Base-by-base conservation (phyloP, 2,113 vertebrate genomes). In the Ceuthmochares aereus region DNA sequence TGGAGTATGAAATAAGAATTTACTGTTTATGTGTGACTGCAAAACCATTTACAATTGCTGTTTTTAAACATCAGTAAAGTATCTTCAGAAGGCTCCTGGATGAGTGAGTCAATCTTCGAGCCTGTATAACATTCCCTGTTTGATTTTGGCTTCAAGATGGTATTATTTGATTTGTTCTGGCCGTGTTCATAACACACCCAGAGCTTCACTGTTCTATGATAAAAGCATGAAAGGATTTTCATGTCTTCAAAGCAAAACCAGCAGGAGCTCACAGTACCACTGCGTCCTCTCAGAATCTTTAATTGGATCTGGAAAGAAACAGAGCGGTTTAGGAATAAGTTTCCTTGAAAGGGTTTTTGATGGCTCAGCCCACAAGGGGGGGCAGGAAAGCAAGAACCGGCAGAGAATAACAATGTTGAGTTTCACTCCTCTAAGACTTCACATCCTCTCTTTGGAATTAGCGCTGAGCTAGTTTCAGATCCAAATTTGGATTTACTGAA, bases 201-300 rank as follows among this genome's bases (percentile, higher is more conserved):
- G 49, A 98, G 93, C 80, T 96, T 97, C 72, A 97, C 84, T 1
- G 96, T 96, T 89, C 69, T 62, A 72, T 98, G 97, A 0, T 94
- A 95, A 89, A 97, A 98, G 54, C 95, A 54, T 5, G 96, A 97
- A 74, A 98, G 58, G n/a, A 97, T 26, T 94, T 96, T 98, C 3
- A 96, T 95, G 90, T 98, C 98, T 17, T 97, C 88, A 75, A 87
- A 96, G 64, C 98, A 98, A 74, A 98, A 98, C 54, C 95, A 93
- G 67, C 98, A 98, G 93, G 96, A 97, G 32, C 79, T 98, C 84
- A 98, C 97, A 6, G 54, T 20, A 8, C 93, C 58, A 4, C 78
- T 16, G 30, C 98, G 98, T 70, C 95, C 98, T 10, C 20, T 79
- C 75, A 97, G 66, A 40, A 97, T 84, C 80, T 97, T 93, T 86